Conservation (phyloP, 2,888 invertebrate species). For the Apodemia zela region DNA sequence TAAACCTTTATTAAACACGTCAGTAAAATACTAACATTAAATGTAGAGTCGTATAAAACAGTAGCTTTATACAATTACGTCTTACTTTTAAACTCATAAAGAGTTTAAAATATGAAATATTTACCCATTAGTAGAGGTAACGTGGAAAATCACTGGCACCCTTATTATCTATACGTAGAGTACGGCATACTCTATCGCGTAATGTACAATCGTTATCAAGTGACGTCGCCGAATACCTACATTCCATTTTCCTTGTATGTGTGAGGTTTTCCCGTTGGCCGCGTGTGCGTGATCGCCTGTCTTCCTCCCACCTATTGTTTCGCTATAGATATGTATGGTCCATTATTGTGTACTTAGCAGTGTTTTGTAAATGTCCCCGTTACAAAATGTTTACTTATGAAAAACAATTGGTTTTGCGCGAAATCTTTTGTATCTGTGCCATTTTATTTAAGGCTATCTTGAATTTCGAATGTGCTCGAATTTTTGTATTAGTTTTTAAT, state of each 20-base stretch:
- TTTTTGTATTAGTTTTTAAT: slow-evolving; percentile 10
- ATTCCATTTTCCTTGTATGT: slow-evolving; percentile 41
- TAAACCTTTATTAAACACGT: no score
- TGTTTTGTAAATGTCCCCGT: slow-evolving; percentile 50
- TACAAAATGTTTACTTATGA: slow-evolving; percentile 31
- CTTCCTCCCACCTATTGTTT: slow-evolving; percentile 36
- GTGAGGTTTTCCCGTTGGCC: slow-evolving; percentile 30
- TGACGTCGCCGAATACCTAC: slow-evolving; percentile 45
- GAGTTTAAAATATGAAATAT: background rate
- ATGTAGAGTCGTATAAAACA: no score
- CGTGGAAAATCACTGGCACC: slow-evolving; percentile 49
- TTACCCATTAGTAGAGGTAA: background rate
- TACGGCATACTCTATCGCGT: slow-evolving; percentile 33
- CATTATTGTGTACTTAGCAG: slow-evolving; percentile 61
- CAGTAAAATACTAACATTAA: no score
- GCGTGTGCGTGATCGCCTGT: slow-evolving; percentile 21
- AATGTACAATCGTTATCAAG: slow-evolving; percentile 52
- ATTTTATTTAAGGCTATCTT: slow-evolving; percentile 8
- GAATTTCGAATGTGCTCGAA: slow-evolving; percentile 4
- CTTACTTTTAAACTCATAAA: no score
- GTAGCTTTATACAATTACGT: no score
- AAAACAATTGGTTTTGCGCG: slow-evolving; percentile 23
- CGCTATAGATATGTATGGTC: slow-evolving; percentile 40
- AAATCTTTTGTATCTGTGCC: slow-evolving; percentile 16
- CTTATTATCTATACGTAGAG: slow-evolving; percentile 30